Conservation (phyloP, 1,140 invertebrate species). For the Brachionus rotundiformis region DNA sequence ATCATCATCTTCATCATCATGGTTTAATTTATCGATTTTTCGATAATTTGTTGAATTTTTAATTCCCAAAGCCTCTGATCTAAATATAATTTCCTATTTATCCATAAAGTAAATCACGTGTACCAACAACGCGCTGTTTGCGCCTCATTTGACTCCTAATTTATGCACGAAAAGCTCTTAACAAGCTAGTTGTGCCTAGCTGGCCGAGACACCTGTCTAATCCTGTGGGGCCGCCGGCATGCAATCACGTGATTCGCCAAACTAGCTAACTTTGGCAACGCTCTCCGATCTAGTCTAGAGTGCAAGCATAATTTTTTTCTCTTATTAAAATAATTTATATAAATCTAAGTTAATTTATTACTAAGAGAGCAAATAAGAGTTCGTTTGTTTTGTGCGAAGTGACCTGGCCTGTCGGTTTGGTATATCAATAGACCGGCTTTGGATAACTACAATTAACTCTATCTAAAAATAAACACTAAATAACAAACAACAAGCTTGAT, state of each 20-base stretch:
- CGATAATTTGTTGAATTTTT: conserved; percentile 16
- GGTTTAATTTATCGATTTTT: neutral
- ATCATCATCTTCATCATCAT: neutral
- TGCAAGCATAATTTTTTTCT: conserved; percentile 32
- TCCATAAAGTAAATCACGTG: neutral
- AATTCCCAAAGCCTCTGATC: neutral
- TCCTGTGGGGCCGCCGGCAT: neutral
- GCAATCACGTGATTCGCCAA: neutral
- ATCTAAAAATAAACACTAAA: too few relatives aligned
- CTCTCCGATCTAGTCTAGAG: conserved; percentile 7
- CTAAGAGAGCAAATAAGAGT: neutral
- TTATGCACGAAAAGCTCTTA: neutral
- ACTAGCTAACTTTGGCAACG: neutral
- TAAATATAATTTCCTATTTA: neutral
- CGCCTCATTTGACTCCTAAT: neutral
- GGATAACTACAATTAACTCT: too few relatives aligned
- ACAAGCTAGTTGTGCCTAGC: too few relatives aligned
- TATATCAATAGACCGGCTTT: neutral
- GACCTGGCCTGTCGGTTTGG: neutral
- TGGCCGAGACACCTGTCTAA: too few relatives aligned
- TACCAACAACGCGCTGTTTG: neutral
- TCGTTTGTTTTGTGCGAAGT: neutral
- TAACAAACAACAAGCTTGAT: too few relatives aligned
- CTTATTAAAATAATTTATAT: neutral
- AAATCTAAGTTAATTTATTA: conserved; percentile 46